Conservation (phyloP, 1,140 invertebrate genomes). For the Lepidurus arcticus region DNA sequence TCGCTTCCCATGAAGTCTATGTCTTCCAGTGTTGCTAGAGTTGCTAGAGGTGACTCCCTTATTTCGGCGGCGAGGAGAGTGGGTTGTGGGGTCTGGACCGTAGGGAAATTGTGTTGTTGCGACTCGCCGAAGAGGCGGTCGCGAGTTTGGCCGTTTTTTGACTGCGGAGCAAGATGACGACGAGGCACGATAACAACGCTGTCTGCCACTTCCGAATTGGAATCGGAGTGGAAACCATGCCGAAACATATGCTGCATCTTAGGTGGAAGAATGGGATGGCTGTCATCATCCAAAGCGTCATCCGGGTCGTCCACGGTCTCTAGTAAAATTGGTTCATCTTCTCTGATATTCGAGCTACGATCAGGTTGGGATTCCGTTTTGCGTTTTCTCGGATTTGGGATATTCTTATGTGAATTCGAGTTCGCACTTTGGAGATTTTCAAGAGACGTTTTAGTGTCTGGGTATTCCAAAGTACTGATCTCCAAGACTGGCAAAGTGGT, state of each 20-base stretch:
- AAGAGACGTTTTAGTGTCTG: neutral
- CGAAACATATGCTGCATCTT: neutral
- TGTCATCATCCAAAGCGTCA: neutral
- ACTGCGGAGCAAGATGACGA: neutral
- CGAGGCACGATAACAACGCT: neutral
- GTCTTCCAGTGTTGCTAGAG: slow-evolving; percentile 32
- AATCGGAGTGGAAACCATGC: neutral
- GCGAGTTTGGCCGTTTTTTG: neutral
- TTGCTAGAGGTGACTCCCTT: slow-evolving; percentile 27
- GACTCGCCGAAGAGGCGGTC: neutral
- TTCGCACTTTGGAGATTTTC: neutral
- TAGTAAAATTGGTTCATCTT: neutral
- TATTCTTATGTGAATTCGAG: neutral
- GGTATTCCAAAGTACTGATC: neutral
- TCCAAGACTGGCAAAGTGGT: slow-evolving; percentile 5
- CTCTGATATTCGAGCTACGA: neutral
- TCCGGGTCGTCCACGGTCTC: neutral
- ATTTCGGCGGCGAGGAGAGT: neutral
- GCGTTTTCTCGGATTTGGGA: neutral
- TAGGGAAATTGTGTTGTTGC: neutral
- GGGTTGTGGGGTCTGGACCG: neutral
- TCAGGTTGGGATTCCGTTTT: neutral
- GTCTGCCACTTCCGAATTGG: neutral
- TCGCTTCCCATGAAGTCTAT: slow-evolving; percentile 24
- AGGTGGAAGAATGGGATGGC: neutral